Evolutionary conservation across 2,797 vertebrate species (phyloP).

Genomic region (Rhynchonycteris naso): DNA sequence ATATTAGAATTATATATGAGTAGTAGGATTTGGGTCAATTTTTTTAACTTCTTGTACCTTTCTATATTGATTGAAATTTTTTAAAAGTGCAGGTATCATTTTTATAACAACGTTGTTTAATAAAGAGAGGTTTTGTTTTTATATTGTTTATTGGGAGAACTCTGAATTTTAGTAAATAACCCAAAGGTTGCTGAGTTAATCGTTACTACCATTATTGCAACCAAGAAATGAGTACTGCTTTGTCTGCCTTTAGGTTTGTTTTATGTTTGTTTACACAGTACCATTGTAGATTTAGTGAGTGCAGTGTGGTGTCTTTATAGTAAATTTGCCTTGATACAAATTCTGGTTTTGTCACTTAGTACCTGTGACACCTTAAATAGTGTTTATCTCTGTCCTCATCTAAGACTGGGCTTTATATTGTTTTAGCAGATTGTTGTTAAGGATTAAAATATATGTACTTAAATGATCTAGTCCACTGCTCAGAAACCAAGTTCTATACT

Average conservation of each 20-base stretch:
- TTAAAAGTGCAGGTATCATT: not conserved
- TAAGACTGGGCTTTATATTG: conserved; percentile 16
- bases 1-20: not conserved
- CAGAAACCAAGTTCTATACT: not conserved
- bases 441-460: not conserved
- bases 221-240: not conserved
- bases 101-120: conserved; percentile 39
- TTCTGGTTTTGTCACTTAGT: conserved; percentile 21
- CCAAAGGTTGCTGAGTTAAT: not conserved
- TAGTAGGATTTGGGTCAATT: not conserved
- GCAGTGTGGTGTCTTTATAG: not conserved
- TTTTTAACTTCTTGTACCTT: not conserved
- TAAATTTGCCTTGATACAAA: not conserved
- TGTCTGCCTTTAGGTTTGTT: not conserved
- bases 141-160: not conserved
- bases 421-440: not conserved
- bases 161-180: conserved; percentile 43
- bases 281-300: not conserved
- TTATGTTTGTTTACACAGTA: not conserved
- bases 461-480: not conserved
- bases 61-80: not conserved
- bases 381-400: not conserved
- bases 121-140: conserved; percentile 10
- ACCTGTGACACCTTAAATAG: not conserved
- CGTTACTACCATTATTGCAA: not conserved